Percentiles rank a stretch among this genome's conserved stretches.
phyloP scores from a whole-genome alignment of 2,797 vertebrate species.

The Tinamus major region DNA sequence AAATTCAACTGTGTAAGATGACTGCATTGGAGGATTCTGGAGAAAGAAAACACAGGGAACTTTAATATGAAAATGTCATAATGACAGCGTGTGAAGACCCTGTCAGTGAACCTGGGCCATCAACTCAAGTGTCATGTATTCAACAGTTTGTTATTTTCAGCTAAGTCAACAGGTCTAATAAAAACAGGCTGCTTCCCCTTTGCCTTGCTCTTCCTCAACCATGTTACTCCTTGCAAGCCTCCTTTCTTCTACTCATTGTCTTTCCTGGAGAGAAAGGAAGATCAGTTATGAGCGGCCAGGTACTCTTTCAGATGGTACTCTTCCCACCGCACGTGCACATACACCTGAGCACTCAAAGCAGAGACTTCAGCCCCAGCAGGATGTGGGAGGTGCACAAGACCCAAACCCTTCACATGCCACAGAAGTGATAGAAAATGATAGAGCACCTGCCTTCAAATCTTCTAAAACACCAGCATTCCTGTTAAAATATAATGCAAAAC shows the following conservation, averaged over 20 bases:
- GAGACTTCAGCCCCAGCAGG: neutral
- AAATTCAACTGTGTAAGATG: conserved; percentile 76
- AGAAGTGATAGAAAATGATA: neutral
- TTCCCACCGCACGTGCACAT: no score
- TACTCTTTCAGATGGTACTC: neutral
- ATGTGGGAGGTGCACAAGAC: neutral
- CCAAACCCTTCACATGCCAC: no score
- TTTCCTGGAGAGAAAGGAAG: neutral
- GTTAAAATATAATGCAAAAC: neutral
- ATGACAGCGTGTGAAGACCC: neutral
- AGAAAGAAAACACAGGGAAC: conserved; percentile 54
- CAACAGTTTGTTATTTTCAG: neutral
- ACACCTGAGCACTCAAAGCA: neutral
- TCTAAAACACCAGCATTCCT: neutral
- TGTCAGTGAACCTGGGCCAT: neutral
- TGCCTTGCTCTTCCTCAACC: neutral
- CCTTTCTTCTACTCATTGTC: neutral
- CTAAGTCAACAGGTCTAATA: neutral
- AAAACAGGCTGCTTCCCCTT: neutral
- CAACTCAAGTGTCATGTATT: neutral
- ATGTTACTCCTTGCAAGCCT: neutral
- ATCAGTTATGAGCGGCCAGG: neutral
- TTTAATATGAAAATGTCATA: neutral
- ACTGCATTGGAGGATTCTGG: conserved; percentile 75
- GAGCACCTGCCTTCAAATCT: neutral